Conservation (phyloP, 92 coral and sea anemone genomes). For the Umimayanthus chanpuru region DNA sequence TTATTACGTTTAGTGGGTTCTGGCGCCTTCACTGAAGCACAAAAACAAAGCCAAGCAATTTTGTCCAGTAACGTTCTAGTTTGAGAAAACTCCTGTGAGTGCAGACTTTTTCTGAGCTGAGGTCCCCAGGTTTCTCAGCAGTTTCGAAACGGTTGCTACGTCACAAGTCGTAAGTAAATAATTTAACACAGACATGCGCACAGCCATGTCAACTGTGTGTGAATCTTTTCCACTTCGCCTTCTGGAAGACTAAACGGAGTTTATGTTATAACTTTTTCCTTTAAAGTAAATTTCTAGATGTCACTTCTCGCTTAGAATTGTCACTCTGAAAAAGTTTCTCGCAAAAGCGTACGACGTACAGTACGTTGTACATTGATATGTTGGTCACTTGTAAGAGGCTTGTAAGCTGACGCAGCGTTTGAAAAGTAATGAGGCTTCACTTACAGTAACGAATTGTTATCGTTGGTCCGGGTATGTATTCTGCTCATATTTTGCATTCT, state of each 20-base stretch:
- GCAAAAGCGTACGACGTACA: not conserved
- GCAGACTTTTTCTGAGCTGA: too few species aligned
- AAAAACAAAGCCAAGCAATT: too few species aligned
- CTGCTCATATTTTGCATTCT: not conserved
- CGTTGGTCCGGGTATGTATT: not conserved
- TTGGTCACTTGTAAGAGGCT: not conserved
- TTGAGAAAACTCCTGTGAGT: too few species aligned
- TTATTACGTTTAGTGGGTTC: too few species aligned
- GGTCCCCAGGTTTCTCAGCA: too few species aligned
- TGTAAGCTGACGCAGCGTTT: not conserved
- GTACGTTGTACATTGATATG: not conserved
- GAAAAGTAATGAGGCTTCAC: not conserved
- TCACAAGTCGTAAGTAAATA: not conserved
- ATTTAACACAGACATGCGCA: slow-evolving; percentile 1
- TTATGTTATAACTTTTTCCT: not conserved
- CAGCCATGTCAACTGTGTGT: not conserved
- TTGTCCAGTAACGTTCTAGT: too few species aligned
- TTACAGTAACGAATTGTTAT: not conserved
- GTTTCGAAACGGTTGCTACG: not conserved
- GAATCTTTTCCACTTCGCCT: not conserved
- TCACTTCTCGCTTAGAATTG: not conserved
- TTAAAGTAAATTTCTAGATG: not conserved
- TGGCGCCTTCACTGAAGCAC: too few species aligned
- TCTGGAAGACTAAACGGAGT: not conserved
- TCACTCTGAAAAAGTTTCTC: not conserved